Base-by-base conservation (phyloP, 2,113 vertebrate species). In the Pterocles gutturalis region DNA sequence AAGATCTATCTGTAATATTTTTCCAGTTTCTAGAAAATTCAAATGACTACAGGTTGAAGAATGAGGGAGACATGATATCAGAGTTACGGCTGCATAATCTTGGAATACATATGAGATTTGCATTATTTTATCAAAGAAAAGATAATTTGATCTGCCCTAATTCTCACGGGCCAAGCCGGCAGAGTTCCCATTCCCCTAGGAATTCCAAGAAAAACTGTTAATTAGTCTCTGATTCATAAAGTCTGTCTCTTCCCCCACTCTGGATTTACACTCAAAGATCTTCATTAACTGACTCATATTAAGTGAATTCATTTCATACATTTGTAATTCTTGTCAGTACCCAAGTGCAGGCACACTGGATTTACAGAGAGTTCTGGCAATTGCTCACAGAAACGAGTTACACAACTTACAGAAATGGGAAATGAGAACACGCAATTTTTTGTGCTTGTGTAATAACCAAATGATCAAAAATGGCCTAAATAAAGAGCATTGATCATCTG, bases 381-480 rank as follows among this genome's bases (percentile, higher is more conserved):
- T 67, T 69, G 21, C 72, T 97, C 53, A 54, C 19, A 51, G 48
- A 92, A 91, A 81, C 0, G 1, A 79, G 43, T 72, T 78, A 33
- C 57, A 71, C 34, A 93, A 69, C 53, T 75, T 78, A 67, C 20
- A 91, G 81, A 91, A 87, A 78, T 58, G 62, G 65, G 51, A 79
- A 93, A 65, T 55, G 24, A 91, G 41, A 83, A 87, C 53, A 72
- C 38, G 80, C 72, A 78, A 78, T 89, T 81, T 38, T 69, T 22
- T 75, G 48, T 62, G 53, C 49, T 78, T 92, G 48, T 79, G 53
- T 92, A 95, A 94, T 57, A 93, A 78, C 28, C 29, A 87, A 92
- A 92, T 89, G n/a, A 91, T 95, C 78, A 81, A 89, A 94, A 94
- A 84, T 72, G 45, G 17, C 51, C 70, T 67, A 85, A 81, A 65